These are phyloP conservation scores for Cromileptes altivelis DNA, from an alignment of 2,113 vertebrate genomes.

Conservation along the genomic window DNA sequence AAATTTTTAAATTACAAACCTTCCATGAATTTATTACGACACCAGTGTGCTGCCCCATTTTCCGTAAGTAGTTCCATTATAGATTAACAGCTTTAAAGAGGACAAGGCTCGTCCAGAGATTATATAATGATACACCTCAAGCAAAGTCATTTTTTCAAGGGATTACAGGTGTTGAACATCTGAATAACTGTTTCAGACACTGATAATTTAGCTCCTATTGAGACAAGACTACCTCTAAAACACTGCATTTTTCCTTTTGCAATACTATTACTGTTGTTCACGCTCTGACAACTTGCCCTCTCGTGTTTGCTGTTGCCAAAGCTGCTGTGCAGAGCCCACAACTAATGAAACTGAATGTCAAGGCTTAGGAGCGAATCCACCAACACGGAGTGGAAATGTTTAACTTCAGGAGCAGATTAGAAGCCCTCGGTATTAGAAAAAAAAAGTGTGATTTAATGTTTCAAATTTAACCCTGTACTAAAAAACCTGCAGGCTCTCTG, in stretches of 20 bases:
- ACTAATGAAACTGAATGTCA: constrained; percentile 10
- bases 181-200: not conserved
- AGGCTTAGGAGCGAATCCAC: not conserved
- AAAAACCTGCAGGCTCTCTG: not conserved
- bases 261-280: not conserved
- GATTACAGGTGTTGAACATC: not conserved
- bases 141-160: not conserved
- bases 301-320: constrained; percentile 11
- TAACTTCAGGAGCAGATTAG: constrained; percentile 2
- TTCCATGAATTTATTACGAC: not conserved
- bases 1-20: not conserved
- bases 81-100: constrained; percentile 14
- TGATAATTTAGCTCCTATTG: not conserved
- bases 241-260: not conserved
- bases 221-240: not conserved
- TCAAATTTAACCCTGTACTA: not conserved
- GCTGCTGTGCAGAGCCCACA: constrained; percentile 16
- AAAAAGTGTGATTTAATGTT: not conserved
- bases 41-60: not conserved
- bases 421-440: not conserved
- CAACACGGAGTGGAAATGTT: constrained; percentile 4
- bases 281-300: constrained; percentile 11
- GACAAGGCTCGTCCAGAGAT: not conserved
- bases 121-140: not conserved
- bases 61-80: not conserved